Percentiles rank a stretch among this genome's conserved stretches.
phyloP scores from a whole-genome alignment of 2,888 invertebrate genomes.

The Cryptus armator region DNA sequence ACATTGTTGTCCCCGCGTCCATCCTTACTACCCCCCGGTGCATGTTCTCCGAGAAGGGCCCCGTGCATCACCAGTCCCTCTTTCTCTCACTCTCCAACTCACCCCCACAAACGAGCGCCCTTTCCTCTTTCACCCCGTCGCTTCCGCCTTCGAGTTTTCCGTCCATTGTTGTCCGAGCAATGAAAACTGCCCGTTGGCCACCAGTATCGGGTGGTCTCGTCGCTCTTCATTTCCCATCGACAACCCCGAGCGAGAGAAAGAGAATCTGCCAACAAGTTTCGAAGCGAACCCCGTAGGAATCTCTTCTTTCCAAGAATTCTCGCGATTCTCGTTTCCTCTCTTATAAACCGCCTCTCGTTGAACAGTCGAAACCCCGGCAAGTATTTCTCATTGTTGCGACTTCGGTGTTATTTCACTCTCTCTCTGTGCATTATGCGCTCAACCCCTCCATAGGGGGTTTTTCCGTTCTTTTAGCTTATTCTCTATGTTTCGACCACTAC shows the following conservation, averaged over 20 bases:
- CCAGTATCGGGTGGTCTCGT: conserved; percentile 34
- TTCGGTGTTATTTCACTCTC: conserved; percentile 25
- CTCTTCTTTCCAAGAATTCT: conserved; percentile 24
- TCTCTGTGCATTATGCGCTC: conserved; percentile 18
- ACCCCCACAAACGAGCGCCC: conserved; percentile 32
- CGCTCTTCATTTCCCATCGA: conserved; percentile 9
- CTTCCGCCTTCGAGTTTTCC: conserved; percentile 49
- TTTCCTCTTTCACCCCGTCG: conserved; percentile 31
- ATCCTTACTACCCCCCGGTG: conserved; percentile 60
- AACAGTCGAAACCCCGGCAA: conserved; percentile 17
- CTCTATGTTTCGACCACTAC: not conserved
- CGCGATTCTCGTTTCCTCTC: not conserved
- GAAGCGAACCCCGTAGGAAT: not conserved
- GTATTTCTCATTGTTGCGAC: conserved; percentile 39
- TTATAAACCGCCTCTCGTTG: not conserved
- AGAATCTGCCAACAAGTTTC: not conserved
- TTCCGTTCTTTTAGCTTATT: not conserved
- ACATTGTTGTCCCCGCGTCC: conserved; percentile 78
- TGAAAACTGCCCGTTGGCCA: conserved; percentile 54
- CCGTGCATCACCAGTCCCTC: conserved; percentile 27
- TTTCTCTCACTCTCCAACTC: conserved; percentile 32
- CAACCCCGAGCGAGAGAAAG: not conserved
- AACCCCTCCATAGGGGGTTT: conserved; percentile 16
- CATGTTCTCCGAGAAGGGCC: conserved; percentile 48
- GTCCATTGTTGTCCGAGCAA: conserved; percentile 54